phyloP scores from a whole-genome alignment of 2,888 invertebrate species.

The Heliothis peltigera region DNA sequence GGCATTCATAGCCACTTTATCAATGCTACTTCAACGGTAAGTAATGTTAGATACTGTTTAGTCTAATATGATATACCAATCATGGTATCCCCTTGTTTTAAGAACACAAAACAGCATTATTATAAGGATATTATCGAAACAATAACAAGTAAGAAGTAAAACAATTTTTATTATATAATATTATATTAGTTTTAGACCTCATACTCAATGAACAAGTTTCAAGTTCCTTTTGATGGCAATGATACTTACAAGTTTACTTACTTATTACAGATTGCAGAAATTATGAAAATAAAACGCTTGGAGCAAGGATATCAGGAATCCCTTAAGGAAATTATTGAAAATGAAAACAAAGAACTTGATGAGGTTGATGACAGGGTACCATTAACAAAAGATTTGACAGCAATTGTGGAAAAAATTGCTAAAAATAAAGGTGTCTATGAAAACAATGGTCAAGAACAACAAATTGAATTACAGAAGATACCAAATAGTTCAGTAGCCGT shows the following conservation, averaged over 20 bases:
- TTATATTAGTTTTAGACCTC: no score
- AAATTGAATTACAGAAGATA: constrained; percentile 87
- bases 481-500: constrained; percentile 91
- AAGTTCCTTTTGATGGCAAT: no score
- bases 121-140: no score
- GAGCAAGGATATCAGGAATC: constrained; percentile 85
- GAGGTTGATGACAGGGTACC: constrained; percentile 79
- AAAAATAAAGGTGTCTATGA: constrained; percentile 73
- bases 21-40: constrained; percentile 83
- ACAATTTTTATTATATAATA: no score
- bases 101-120: no score
- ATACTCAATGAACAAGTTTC: no score
- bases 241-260: neutral
- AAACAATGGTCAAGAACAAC: constrained; percentile 65
- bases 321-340: constrained; percentile 68
- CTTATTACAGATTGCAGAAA: constrained; percentile 79
- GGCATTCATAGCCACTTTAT: constrained; percentile 83
- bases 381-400: constrained; percentile 88
- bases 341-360: constrained; percentile 58
- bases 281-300: constrained; percentile 85
- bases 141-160: no score
- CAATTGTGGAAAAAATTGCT: constrained; percentile 88
- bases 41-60: constrained; percentile 56
- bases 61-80: constrained; percentile 12
- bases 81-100: neutral